A percentile compares a stretch with the other conserved stretches of the same genome.
phyloP scores from a whole-genome alignment of 1,140 invertebrate species.

The Drosophila lacteicornis region DNA sequence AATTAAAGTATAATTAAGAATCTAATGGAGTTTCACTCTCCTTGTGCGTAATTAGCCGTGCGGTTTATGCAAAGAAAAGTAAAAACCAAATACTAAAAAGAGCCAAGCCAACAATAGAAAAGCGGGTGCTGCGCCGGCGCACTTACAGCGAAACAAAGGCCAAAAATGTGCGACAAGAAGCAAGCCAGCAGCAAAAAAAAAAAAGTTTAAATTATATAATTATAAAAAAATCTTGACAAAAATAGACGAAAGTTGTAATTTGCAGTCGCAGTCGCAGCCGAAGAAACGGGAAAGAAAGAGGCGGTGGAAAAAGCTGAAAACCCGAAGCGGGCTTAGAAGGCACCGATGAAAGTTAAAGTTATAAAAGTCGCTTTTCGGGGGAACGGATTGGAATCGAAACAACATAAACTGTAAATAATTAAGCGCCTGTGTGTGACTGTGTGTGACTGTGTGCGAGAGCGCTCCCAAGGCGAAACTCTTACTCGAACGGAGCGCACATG shows the following conservation, averaged over 20 bases:
- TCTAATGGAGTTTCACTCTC: slow-evolving; percentile 74
- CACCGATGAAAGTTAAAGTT: slow-evolving; percentile 80
- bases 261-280: slow-evolving; percentile 40
- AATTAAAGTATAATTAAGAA: slow-evolving; percentile 82
- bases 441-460: slow-evolving; percentile 20
- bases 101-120: slow-evolving; percentile 57
- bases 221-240: slow-evolving; percentile 83
- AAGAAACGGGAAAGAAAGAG: slow-evolving; percentile 13
- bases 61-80: slow-evolving; percentile 78
- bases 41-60: slow-evolving; percentile 70
- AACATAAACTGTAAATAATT: slow-evolving; percentile 73
- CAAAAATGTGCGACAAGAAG: slow-evolving; percentile 42
- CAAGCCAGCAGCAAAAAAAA: slow-evolving; percentile 31
- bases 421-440: slow-evolving; percentile 18
- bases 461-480: slow-evolving; percentile 77
- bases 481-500: slow-evolving; percentile 64
- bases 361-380: slow-evolving; percentile 64
- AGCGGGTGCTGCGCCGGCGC: slow-evolving; percentile 26
- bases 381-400: slow-evolving; percentile 69
- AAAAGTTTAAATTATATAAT: slow-evolving; percentile 83
- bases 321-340: slow-evolving; percentile 61
- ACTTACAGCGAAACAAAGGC: slow-evolving; percentile 65
- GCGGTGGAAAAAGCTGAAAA: slow-evolving; percentile 32
- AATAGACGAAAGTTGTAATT: slow-evolving; percentile 83
- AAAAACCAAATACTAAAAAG: slow-evolving; percentile 57